phyloP scores from a whole-genome alignment of 2,888 invertebrate genomes.

The Drosophila longiperda region DNA sequence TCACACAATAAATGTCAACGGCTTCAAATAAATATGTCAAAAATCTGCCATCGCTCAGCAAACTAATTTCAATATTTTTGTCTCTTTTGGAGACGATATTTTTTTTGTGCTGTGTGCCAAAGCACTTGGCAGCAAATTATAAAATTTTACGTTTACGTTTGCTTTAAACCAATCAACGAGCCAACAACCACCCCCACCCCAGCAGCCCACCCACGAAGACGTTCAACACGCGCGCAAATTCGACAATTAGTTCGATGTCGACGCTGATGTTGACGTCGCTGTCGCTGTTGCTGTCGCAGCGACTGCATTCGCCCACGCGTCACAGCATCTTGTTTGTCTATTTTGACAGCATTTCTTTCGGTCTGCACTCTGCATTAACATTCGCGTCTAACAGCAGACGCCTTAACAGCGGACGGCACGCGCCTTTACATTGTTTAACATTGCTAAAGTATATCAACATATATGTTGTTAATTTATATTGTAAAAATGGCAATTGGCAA shows the following conservation, averaged over 20 bases:
- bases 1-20: constrained; percentile 62
- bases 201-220: constrained; percentile 8
- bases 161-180: constrained; percentile 12
- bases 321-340: neutral
- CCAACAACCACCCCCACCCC: constrained; percentile 1
- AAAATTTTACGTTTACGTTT: constrained; percentile 25
- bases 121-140: constrained; percentile 46
- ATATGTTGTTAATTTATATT: neutral
- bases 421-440: constrained; percentile 4
- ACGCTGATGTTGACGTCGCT: constrained; percentile 30
- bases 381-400: constrained; percentile 1
- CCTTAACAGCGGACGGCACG: constrained; percentile 38
- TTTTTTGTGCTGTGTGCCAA: constrained; percentile 19
- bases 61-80: neutral
- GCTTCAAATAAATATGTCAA: constrained; percentile 64
- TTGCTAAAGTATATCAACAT: neutral
- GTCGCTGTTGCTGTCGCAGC: constrained; percentile 13
- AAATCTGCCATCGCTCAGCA: constrained; percentile 26
- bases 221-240: constrained; percentile 57
- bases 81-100: constrained; percentile 43
- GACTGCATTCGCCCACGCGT: constrained; percentile 25
- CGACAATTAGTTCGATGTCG: constrained; percentile 60
- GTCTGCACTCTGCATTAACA: constrained; percentile 4
- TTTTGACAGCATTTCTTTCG: neutral
- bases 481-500: neutral